Evolutionary conservation across 2,797 vertebrate genomes (phyloP).

Genomic region (Rhinoraja longicauda): DNA sequence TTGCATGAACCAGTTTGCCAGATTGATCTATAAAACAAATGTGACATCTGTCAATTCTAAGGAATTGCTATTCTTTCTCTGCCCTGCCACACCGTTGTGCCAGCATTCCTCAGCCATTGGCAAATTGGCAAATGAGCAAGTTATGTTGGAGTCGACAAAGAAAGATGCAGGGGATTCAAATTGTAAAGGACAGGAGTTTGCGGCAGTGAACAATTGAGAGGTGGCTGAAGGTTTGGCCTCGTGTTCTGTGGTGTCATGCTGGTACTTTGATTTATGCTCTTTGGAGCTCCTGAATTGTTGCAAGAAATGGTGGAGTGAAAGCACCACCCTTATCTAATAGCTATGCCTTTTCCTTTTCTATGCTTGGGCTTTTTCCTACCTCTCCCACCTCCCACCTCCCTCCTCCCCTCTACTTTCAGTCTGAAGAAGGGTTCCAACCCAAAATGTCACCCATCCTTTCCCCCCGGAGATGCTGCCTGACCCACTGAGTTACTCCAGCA

Average conservation of each 20-base stretch:
- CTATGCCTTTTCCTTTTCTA: too few relatives aligned
- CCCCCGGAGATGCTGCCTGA: too few relatives aligned
- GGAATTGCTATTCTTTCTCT: neutral
- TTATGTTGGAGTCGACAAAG: neutral
- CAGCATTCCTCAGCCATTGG: neutral
- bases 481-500: too few relatives aligned
- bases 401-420: too few relatives aligned
- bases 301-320: neutral
- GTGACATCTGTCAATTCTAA: conserved; percentile 20
- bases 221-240: neutral
- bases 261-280: too few relatives aligned
- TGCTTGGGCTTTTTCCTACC: too few relatives aligned
- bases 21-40: conserved; percentile 26
- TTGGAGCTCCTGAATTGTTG: neutral
- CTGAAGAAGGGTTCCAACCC: too few relatives aligned
- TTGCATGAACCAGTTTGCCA: neutral
- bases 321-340: neutral
- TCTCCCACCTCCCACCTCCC: too few relatives aligned
- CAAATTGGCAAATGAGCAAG: neutral
- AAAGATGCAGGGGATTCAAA: neutral
- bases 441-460: too few relatives aligned
- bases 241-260: neutral
- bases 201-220: neutral
- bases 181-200: neutral
- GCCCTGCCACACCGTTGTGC: neutral